phyloP scores from a whole-genome alignment of 2,797 vertebrate genomes.

The Avahi laniger region DNA sequence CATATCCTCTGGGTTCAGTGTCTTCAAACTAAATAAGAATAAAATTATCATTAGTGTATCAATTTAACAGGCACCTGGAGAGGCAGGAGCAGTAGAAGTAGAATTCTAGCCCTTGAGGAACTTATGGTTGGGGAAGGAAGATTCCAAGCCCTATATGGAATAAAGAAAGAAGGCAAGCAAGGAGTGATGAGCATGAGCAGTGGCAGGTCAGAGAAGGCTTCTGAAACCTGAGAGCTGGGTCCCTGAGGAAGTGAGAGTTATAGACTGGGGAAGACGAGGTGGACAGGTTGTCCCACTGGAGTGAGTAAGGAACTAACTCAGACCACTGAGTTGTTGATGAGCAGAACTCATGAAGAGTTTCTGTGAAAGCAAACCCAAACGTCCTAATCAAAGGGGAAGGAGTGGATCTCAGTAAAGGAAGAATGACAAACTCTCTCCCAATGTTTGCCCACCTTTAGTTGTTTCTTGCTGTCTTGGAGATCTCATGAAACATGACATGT shows the following conservation, averaged over 20 bases:
- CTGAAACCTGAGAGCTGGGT: background rate
- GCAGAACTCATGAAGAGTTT: background rate
- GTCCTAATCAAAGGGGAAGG: background rate
- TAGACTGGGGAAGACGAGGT: background rate
- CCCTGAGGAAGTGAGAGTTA: background rate
- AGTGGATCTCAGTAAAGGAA: background rate
- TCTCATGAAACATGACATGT: background rate
- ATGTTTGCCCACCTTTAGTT: background rate
- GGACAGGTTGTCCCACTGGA: background rate
- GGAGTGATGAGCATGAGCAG: background rate
- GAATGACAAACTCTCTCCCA: background rate
- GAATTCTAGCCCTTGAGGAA: background rate
- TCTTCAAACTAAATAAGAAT: constrained; percentile 37
- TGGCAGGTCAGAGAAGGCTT: background rate
- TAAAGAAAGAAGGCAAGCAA: background rate
- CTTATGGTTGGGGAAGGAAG: background rate
- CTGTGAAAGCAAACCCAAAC: background rate
- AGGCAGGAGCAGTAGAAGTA: background rate
- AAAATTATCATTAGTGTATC: constrained; percentile 5
- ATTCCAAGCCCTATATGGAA: background rate
- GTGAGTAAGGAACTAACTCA: background rate
- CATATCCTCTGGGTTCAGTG: background rate
- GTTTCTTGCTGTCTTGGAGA: background rate
- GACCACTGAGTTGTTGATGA: background rate
- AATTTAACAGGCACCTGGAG: background rate